Evolutionary conservation across 1,140 invertebrate species (phyloP).

Genomic region (Stegodyphus mimosarum): DNA sequence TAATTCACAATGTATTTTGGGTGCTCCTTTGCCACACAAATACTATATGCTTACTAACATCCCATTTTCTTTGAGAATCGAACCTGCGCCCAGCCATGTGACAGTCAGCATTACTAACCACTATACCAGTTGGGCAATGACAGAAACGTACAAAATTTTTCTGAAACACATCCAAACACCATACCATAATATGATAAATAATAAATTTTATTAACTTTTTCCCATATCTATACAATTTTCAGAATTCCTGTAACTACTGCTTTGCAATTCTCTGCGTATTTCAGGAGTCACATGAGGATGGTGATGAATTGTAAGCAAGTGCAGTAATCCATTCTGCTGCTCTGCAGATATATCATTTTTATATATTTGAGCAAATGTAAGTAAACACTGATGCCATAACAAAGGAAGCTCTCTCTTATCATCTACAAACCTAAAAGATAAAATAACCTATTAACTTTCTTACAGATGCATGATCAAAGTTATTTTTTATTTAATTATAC

Average conservation of each 20-base stretch:
- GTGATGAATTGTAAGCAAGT: conserved; percentile 80
- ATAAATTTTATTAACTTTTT: not conserved
- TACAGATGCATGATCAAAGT: not conserved
- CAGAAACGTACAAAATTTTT: too few species aligned
- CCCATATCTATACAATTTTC: not conserved
- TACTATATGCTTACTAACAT: too few species aligned
- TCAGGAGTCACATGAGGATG: conserved; percentile 88
- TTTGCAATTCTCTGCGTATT: conserved; percentile 79
- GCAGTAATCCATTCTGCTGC: conserved; percentile 87
- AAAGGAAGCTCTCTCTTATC: conserved; percentile 89
- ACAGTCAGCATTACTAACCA: too few species aligned
- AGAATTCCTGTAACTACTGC: not conserved
- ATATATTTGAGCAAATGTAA: conserved; percentile 95
- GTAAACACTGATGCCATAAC: conserved; percentile 94
- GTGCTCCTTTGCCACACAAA: too few species aligned
- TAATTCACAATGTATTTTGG: too few species aligned
- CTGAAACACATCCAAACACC: too few species aligned
- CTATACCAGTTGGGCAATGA: too few species aligned
- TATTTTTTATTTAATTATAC: too few species aligned
- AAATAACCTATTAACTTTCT: not conserved
- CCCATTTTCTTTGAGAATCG: too few species aligned
- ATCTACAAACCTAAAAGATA: conserved; percentile 78
- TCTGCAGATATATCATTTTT: conserved; percentile 94
- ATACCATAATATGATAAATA: too few species aligned
- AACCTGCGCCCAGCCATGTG: too few species aligned